Evolutionary conservation across 2,113 vertebrate genomes (phyloP), one percentile per base, ranked within the genome.

Genomic region (Poeciliopsis prolifica): DNA sequence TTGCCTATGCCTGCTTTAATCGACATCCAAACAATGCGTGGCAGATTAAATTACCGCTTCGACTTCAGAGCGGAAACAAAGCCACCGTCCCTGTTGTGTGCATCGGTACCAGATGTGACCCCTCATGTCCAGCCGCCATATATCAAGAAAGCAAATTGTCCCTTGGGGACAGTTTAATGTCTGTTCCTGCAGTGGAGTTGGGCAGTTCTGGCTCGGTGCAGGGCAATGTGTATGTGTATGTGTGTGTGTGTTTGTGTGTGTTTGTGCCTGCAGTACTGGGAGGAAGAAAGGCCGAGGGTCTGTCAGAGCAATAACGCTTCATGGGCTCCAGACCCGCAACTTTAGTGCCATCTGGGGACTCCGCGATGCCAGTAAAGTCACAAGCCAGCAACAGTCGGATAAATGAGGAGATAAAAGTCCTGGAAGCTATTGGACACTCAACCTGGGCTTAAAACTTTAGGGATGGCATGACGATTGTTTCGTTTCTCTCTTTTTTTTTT

Each of bases 341-440:
- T 88, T 90, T 69, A 91, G 75, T 65, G 83, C 76, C 80, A 79
- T 72, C 81, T 10, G 48, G 86, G 79, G 91, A 90, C 30, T 68
- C 61, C 5, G 28, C 44, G 4, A 65, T 73, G 91, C 78, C 83
- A 87, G 67, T 77, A 37, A 89, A 89, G 69, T 51, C 63, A 40
- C 75, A 44, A 70, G 58, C 60, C 68, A 80, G 72, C 88, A 88
- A 80, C 3, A 17, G 62, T 31, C 17, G 1, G 28, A 42, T 85
- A 88, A 58, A 90, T 79, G 77, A 89, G 29, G 68, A 83, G 78
- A 86, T 84, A 61, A 82, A 80, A 82, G 30, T 35, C 15, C 44
- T 29, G 61, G 66, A 80, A 26, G 70, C 0, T 28, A 4, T 2
- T 70, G 48, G 33, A 74, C n/a, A 35, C 67, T 67, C 37, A 67